Evolutionary conservation across 2,113 vertebrate species (phyloP).

Genomic region (Odocoileus virginianus): DNA sequence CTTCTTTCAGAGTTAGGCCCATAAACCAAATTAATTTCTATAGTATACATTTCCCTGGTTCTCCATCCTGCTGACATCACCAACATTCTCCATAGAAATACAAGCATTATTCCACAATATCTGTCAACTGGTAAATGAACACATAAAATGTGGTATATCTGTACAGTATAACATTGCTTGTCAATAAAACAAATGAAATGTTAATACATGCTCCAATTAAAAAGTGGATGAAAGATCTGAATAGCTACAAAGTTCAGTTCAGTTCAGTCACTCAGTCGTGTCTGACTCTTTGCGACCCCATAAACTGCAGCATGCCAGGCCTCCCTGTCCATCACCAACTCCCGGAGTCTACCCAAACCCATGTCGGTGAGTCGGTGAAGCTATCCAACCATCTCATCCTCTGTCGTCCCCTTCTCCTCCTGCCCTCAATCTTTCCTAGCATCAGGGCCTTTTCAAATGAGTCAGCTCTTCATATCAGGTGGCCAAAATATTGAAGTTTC

Average conservation of each 20-base stretch:
- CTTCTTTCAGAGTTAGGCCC: not conserved
- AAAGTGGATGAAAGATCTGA: not conserved
- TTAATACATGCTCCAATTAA: not conserved
- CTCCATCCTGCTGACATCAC: not conserved
- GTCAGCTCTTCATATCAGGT: not conserved
- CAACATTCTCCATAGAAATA: not conserved
- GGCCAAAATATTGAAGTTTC: not conserved
- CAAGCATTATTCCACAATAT: not conserved
- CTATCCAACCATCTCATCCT: not conserved
- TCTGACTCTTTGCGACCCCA: accelerated
- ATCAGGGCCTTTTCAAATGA: not conserved
- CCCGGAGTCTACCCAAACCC: not conserved
- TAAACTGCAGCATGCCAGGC: not conserved
- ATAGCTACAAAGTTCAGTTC: not conserved
- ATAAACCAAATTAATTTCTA: not conserved
- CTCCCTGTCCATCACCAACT: not conserved
- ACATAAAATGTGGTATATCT: not conserved
- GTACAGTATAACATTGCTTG: not conserved
- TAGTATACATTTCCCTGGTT: not conserved
- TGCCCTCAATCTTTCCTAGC: not conserved
- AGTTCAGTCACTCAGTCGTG: not conserved
- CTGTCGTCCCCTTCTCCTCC: not conserved
- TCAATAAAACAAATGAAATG: not conserved
- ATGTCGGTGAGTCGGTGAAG: not conserved
- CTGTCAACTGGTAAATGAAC: not conserved